Evolutionary conservation across 2,888 invertebrate species (phyloP).

Genomic region (Crossocerus cetratus): DNA sequence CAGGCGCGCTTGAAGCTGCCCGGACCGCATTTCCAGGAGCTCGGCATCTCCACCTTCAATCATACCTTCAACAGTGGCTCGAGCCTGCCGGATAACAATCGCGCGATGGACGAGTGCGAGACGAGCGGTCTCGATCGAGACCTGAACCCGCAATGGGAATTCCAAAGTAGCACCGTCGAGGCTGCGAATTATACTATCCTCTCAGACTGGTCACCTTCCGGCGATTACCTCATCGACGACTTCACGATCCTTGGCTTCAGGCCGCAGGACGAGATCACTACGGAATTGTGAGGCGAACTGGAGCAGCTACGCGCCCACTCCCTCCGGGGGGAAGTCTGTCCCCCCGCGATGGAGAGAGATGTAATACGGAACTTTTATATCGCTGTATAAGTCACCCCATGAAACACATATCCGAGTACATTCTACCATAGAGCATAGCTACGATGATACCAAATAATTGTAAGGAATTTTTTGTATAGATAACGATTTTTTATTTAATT

Average conservation of each 20-base stretch:
- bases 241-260: constrained; percentile 90
- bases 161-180: constrained; percentile 69
- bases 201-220: constrained; percentile 74
- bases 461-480: constrained; percentile 56
- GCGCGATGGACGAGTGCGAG: constrained; percentile 52
- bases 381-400: constrained; percentile 7
- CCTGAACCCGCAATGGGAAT: constrained; percentile 79
- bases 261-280: constrained; percentile 93
- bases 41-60: constrained; percentile 74
- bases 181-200: constrained; percentile 74
- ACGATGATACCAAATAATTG: constrained; percentile 59
- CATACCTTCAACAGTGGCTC: constrained; percentile 67
- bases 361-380: not conserved
- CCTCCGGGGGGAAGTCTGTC: too few relatives aligned
- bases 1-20: constrained; percentile 60
- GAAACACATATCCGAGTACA: constrained; percentile 3
- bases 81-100: constrained; percentile 41
- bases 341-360: too few relatives aligned
- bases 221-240: constrained; percentile 81
- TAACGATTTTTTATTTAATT: constrained; percentile 49
- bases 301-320: constrained; percentile 19
- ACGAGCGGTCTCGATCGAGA: constrained; percentile 65
- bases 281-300: constrained; percentile 82
- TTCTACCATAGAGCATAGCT: constrained; percentile 33
- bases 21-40: constrained; percentile 69